These are phyloP conservation scores for Uloborus diversus DNA, from an alignment of 1,140 invertebrate genomes.

Conservation along the genomic window DNA sequence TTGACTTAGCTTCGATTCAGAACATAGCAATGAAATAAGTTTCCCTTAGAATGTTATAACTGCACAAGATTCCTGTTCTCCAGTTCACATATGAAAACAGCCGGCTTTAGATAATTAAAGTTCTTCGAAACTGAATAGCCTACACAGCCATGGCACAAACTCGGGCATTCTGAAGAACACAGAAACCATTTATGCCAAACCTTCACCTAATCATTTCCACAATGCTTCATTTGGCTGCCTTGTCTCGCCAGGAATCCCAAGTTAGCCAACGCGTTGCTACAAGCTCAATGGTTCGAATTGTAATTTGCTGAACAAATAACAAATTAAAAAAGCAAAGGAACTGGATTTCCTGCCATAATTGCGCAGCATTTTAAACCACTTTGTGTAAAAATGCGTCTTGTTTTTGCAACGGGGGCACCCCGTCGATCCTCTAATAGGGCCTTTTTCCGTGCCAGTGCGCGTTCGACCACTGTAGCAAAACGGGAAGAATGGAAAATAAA, in stretches of 20 bases:
- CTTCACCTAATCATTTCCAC: not conserved
- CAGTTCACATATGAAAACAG: no score
- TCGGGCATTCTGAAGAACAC: no score
- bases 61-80: no score
- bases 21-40: no score
- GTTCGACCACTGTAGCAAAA: constrained; percentile 28
- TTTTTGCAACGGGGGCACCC: not conserved
- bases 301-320: constrained; percentile 16
- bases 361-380: not conserved
- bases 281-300: not conserved
- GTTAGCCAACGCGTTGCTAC: no score
- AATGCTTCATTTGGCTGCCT: not conserved
- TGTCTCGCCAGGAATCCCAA: not conserved
- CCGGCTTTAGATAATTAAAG: not conserved
- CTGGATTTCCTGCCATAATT: not conserved
- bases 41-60: no score
- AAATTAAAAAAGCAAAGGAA: not conserved
- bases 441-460: not conserved
- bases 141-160: not conserved
- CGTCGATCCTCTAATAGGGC: constrained; percentile 38
- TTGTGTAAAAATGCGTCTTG: not conserved
- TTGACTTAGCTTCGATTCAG: no score
- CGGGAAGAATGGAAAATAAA: constrained; percentile 18
- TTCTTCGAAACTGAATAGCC: not conserved
- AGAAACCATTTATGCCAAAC: not conserved